phyloP scores from a whole-genome alignment of 2,113 vertebrate genomes.

The Pluvianellus socialis region DNA sequence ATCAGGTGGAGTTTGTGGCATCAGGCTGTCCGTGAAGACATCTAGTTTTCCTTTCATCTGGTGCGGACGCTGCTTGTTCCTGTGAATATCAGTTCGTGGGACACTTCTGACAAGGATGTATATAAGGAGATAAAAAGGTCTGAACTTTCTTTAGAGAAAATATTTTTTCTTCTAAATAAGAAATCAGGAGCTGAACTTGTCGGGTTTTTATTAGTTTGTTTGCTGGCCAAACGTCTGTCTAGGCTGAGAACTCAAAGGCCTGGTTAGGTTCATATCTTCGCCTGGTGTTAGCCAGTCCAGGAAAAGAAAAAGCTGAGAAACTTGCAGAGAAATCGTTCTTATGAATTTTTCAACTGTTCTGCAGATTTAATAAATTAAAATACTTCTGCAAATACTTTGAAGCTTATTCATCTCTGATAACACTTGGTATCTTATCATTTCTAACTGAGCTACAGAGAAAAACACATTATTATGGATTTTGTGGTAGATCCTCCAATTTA shows the following conservation, averaged over 20 bases:
- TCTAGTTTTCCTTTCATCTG: neutral
- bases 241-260: neutral
- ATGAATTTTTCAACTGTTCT: neutral
- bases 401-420: slow-evolving; percentile 13
- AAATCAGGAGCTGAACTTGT: neutral
- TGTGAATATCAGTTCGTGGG: neutral
- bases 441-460: neutral
- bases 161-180: neutral
- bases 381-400: neutral
- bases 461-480: slow-evolving; percentile 47
- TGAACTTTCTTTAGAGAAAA: neutral
- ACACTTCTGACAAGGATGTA: neutral
- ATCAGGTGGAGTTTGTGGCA: neutral
- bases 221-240: neutral
- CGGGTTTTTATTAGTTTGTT: neutral
- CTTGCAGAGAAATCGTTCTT: accelerated
- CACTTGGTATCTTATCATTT: slow-evolving; percentile 22
- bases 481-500: slow-evolving; percentile 16
- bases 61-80: neutral
- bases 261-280: neutral
- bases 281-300: neutral
- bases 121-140: neutral
- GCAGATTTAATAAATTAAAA: slow-evolving; percentile 30
- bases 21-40: neutral
- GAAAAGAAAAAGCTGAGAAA: neutral